A percentile compares a stretch with the other conserved stretches of the same genome.
These are phyloP conservation scores for Dolichotis patagonum DNA, from an alignment of 2,113 vertebrate genomes.

Conservation along the genomic window DNA sequence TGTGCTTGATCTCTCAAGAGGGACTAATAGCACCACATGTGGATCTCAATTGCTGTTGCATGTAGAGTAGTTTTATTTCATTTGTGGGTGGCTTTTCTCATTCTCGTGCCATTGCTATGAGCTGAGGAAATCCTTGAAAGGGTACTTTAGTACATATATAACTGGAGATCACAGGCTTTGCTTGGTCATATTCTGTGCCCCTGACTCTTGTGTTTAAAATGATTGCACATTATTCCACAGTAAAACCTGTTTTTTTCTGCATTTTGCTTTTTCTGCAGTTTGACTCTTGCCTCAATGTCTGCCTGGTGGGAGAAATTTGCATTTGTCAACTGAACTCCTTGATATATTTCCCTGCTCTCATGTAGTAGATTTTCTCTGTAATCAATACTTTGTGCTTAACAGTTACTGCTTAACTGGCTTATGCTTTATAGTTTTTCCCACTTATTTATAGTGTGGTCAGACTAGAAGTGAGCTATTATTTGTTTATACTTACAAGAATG, in stretches of 20 bases:
- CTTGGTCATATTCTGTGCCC: background rate
- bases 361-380: background rate
- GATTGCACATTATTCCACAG: background rate
- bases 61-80: background rate
- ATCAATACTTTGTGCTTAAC: conserved; percentile 19
- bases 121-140: background rate
- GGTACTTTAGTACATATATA: background rate
- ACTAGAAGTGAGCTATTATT: background rate
- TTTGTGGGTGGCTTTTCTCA: conserved; percentile 38
- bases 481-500: conserved; percentile 29
- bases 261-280: background rate
- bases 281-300: background rate
- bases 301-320: background rate
- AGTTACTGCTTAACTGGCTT: background rate
- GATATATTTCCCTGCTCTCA: background rate
- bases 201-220: background rate
- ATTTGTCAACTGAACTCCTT: conserved; percentile 34
- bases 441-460: background rate
- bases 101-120: background rate
- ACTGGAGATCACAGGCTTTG: background rate
- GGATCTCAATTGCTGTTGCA: background rate
- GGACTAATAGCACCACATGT: background rate
- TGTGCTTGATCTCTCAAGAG: background rate
- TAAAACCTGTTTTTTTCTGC: background rate
- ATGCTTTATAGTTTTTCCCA: background rate